Base-by-base conservation (phyloP, 2,888 invertebrate species). In the Caenorhabditis becei region DNA sequence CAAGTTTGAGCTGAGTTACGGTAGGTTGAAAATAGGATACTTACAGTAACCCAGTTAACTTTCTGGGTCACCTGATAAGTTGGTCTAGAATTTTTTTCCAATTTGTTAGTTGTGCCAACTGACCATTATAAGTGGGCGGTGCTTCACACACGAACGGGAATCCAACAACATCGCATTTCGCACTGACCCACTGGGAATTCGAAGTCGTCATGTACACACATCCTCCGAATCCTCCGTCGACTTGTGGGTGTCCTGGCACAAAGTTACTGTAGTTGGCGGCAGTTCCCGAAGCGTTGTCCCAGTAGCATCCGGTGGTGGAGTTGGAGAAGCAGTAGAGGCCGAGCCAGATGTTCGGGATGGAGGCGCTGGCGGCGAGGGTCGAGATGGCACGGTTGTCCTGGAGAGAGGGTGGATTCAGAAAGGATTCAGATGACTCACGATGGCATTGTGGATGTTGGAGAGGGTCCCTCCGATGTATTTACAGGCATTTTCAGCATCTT, bases 141-240 rank as follows among this genome's bases (percentile, higher is more conserved):
- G 59, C 23, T 24, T 70, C 72, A 18, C 72, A 72, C 26, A 72
- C 37, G 14, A 72, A 72, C 14, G 72, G 58, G 63, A 65, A 49
- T 32, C 65, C 72, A 2, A 44, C 28, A 11, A 72, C 56, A 14
- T 63, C 49, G 23, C 72, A 72, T 14, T 53, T 63, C 5, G 58
- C 63, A 58, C 58, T 72, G 26, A 14, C 37, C 72, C 72, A 72
- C 18, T 65, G 47, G 5, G 63, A 63, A 16, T 23, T 47, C n/a
- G 53, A 16, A 0, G 56, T 56, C 24, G 37, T n/a, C 72, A 72
- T 49, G 65, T 58, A 72, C 14, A 72, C 72, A 49, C 72, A 72
- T 8, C 56, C 58, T 26, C 72, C 72, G 18, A 37, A 41, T 35
- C 44, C 47, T 2, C 26, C 24, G 3, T 26, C 26, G 16, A n/a